Evolutionary conservation across 1,140 invertebrate species (phyloP).

Genomic region (Euborellia annulipes): DNA sequence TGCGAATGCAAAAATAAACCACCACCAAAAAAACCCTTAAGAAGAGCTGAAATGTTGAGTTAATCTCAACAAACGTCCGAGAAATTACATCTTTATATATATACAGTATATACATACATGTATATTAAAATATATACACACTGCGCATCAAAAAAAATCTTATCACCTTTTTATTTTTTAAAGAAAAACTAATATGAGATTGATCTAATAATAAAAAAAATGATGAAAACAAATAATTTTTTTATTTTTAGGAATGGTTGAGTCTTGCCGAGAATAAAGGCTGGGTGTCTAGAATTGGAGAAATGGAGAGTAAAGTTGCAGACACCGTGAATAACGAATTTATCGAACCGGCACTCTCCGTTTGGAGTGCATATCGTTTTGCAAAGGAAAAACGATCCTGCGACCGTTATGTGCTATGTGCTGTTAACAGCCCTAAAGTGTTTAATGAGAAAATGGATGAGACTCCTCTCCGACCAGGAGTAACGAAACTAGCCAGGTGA

Average conservation of each 20-base stretch:
- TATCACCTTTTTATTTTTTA: too few relatives aligned
- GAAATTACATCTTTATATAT: too few relatives aligned
- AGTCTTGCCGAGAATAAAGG: conserved; percentile 48
- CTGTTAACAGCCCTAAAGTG: conserved; percentile 35
- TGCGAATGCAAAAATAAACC: too few relatives aligned
- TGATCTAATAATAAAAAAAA: too few relatives aligned
- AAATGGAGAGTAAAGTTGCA: conserved; percentile 54
- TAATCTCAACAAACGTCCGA: too few relatives aligned
- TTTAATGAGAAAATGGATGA: conserved; percentile 24
- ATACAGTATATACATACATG: too few relatives aligned
- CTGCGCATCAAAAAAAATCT: too few relatives aligned
- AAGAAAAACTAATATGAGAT: too few relatives aligned
- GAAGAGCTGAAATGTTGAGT: too few relatives aligned
- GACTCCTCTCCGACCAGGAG: conserved; percentile 38
- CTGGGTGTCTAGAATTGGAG: conserved; percentile 25
- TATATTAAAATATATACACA: too few relatives aligned
- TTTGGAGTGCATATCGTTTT: conserved; percentile 51
- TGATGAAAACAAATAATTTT: too few relatives aligned
- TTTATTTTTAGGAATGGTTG: conserved; percentile 39
- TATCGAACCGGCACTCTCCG: conserved; percentile 56
- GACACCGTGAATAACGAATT: conserved; percentile 64
- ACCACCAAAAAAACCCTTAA: too few relatives aligned
- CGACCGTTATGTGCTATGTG: conserved; percentile 56
- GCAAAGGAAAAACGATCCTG: conserved; percentile 47
- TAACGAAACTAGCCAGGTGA: conserved; percentile 45